Conservation (phyloP, 2,797 vertebrate species). For the Falco rusticolus region DNA sequence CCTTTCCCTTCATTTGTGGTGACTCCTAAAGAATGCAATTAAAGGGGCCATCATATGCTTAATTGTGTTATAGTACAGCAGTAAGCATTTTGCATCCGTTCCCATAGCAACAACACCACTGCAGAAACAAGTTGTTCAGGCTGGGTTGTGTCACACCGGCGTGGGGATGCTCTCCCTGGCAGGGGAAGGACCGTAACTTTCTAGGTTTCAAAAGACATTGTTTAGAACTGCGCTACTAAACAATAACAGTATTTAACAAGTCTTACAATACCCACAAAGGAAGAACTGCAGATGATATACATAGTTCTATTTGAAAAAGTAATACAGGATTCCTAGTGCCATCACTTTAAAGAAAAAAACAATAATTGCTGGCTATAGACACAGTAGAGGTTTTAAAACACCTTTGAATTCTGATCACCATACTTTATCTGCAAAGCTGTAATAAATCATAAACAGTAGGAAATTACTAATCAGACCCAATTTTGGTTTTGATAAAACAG, state of each 20-base stretch:
- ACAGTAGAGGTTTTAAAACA: not conserved
- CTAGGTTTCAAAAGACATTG: conserved; percentile 30
- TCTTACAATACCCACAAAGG: not conserved
- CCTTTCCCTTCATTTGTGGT: not conserved
- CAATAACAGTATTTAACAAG: conserved; percentile 11
- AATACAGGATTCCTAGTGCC: not conserved
- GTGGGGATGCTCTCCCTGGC: conserved; percentile 22
- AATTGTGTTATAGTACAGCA: conserved; percentile 27
- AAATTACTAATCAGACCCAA: not conserved
- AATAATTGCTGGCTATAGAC: not conserved
- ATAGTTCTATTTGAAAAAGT: not conserved
- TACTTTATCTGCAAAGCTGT: not conserved
- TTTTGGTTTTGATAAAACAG: not conserved
- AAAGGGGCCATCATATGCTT: not conserved
- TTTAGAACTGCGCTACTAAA: conserved; percentile 47
- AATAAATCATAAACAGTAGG: not conserved
- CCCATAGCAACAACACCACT: conserved; percentile 58
- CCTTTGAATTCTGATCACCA: not conserved
- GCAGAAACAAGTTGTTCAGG: conserved; percentile 38
- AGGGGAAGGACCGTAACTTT: conserved; percentile 46
- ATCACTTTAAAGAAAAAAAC: not conserved
- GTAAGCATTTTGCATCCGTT: conserved; percentile 37
- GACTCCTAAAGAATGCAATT: conserved; percentile 36
- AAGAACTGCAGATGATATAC: not conserved
- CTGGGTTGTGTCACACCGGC: conserved; percentile 10